Evolutionary conservation across 2,113 vertebrate species (phyloP), one percentile per base, ranked within the genome.

Genomic region (Gymnogyps californianus): DNA sequence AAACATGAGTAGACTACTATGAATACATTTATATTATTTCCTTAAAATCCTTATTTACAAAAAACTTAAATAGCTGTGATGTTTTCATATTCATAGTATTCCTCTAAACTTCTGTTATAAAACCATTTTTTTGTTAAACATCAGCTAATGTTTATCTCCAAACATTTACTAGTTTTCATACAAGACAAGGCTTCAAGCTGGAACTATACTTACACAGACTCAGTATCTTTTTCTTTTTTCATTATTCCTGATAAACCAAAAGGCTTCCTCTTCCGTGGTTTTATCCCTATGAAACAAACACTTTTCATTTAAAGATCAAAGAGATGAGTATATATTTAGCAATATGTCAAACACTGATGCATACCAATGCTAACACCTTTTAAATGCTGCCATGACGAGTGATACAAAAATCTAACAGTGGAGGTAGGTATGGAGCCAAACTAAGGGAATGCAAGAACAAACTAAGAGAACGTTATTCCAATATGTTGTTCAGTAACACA

Each of bases 181-280:
- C 40, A 86, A 51, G 29, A 86, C 7, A 70, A 65, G 36, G 40
- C 40, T 77, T 81, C 11, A 57, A 69, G 44, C 28, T 67, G 67
- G 94, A 94, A 97, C 96, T 75, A 92, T 87, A 98, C 98, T 99
- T 98, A 99, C 99, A 98, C 98, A 70, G 99, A 99, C 95, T 99
- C 99, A 62, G 98, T 98, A 98, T 99, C 99, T 95, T 99, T 99
- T 96, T 99, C 99, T 98, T 98, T 99, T 95, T 97, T 98, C 87
- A 99, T 98, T 65, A 99, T 98, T 65, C 98, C 99, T 77, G 99
- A 98, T 90, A 99, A 99, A 76, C 98, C 98, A 96, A 99, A 99
- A 13, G 98, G 95, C 96, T 99, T 99, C 96, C 99, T 98, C 97
- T 98, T 99, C 93, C 98, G 98, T 94, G 99, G 98, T 98, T 99